Base-by-base conservation (phyloP, 2,888 invertebrate species). In the Bruchidius siliquastri region DNA sequence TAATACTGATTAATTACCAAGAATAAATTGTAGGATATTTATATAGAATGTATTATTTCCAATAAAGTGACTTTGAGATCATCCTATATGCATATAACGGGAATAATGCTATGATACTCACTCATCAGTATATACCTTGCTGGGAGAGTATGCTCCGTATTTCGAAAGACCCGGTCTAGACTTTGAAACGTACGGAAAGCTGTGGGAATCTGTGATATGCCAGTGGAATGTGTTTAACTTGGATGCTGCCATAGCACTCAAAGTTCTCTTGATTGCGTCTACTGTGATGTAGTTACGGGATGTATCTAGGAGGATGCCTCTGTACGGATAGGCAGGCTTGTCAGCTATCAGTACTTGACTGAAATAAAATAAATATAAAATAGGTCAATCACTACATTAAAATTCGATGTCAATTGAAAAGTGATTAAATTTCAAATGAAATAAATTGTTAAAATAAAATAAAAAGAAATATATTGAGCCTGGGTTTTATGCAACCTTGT, bases 171-270 rank as follows among this genome's bases (percentile, higher is more conserved):
- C 88, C 0, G 95, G 95, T 77, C 90, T 90, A n/a, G 91, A 90
- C 81, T 89, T 90, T 0, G 94, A 91, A 74, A 93, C 92, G 82
- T 96, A 93, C 0, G 98, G 98, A 84, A 98, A 98, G 80, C 97
- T 97, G 78, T 97, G 97, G 21, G 95, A 94, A 86, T 98, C 98
- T 0, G 95, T 95, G 72, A 96, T 94, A 82, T 96, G 95, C 97
- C 97, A 98, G 83, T 98, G 98, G 88, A 98, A 94, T 0, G 95
- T 94, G 84, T 98, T 98, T 81, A 98, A 84, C 85, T 98, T 98
- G 30, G 94, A 94, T 83, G 93, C 91, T 0, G 94, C 92, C 96
- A 98, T 97, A 0, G 91, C 96, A 82, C 96, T 96, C 80, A 98
- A 88, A 13, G 95, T 94, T 20, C 90, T 80, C 81, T 93, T 91